Evolutionary conservation across 2,888 invertebrate species (phyloP), one percentile per base, ranked within the genome.

Genomic region (Drosophila kanekoi): DNA sequence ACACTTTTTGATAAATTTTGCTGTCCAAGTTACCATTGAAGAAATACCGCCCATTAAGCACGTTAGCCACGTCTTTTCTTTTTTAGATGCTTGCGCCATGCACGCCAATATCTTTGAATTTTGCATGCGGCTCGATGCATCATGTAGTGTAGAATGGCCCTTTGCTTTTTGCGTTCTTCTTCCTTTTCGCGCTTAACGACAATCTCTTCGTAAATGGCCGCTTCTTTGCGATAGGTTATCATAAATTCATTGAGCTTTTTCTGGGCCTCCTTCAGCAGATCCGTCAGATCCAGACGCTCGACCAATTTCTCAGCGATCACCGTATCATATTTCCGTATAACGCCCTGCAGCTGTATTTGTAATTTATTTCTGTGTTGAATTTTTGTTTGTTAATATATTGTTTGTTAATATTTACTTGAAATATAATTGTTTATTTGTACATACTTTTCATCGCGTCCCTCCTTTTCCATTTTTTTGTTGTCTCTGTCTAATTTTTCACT

Each of bases 321-420:
- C 37, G 77, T 72, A 54, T 92, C 92, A 57, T 90, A 92, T 72
- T 90, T 92, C 13, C 81, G 89, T 1, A 92, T 69, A 10, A 91
- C 67, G 3, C 76, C 69, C 59, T 91, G 81, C 0, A 92, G 73
- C 62, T 92, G 91, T 10, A 91, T 47, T 11, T 90, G 63, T 1
- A 90, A 70, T 59, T 90, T 91, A 60, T 89, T 90, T 77, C 92
- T 92, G 41, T 4, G 6, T 16, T 4, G 3, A 23, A 20, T 4
- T 10, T 40, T 16, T 35, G 13, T 0, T 11, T 4, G n/a, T 41
- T 4, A 43, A 23, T 18, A 3, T 18, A 3, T 18, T 18, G 18
- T 1, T 18, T 18, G 18, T 18, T 18, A 13, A 23, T 11, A 14
- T 23, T 11, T 0, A 32, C 11, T 4, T 28, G 0, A 23, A 9